Evolutionary conservation across 1,140 invertebrate species (phyloP), one percentile per base, ranked within the genome.

Genomic region (Neomicropteryx cornuta): DNA sequence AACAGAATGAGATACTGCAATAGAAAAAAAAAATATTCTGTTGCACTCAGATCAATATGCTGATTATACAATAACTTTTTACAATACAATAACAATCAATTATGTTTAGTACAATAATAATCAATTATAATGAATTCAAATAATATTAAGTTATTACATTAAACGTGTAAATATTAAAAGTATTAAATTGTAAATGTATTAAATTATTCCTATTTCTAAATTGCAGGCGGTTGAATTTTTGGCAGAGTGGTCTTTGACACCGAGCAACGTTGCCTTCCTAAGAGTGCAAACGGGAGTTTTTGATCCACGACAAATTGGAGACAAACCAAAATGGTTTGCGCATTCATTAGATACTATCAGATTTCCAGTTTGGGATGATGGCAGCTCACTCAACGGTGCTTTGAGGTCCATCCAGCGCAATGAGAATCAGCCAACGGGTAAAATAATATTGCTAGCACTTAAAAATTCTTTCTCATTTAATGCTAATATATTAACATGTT

Each of bases 211-310:
- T 32, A 16, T 16, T 33, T 36, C 8, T 20, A 17, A 22, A 39
- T 52, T 53, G 23, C 59, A 92, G 81, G 94, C 96, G 5, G 94
- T 99, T 2, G 96, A 99, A 60, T 99, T 93, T 66, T 77, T 97
- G 42, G 94, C 94, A 1, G 97, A 99, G 64, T 99, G 95, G 91
- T 91, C 88, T 1, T 65, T 99, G 2, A 92, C 90, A 10, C 97
- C 97, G 0, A 88, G 79, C 44, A 99, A 99, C 70, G 90, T 97
- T 19, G 93, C 95, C 4, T 99, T 97, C 53, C 72, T 97, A 20
- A 73, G 97, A 20, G 90, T 99, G 4, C 94, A 99, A 52, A 98
- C 94, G 0, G 96, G 88, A 0, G 85, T 99, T 11, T 87, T 86
- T 60, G 93, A 97, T 66, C 93, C 95, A 1, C 72, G 81, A 8